Percentiles rank a stretch among this genome's conserved stretches.
Evolutionary conservation across 1,140 invertebrate species (phyloP).

Genomic region (Bicyclus anynana): DNA sequence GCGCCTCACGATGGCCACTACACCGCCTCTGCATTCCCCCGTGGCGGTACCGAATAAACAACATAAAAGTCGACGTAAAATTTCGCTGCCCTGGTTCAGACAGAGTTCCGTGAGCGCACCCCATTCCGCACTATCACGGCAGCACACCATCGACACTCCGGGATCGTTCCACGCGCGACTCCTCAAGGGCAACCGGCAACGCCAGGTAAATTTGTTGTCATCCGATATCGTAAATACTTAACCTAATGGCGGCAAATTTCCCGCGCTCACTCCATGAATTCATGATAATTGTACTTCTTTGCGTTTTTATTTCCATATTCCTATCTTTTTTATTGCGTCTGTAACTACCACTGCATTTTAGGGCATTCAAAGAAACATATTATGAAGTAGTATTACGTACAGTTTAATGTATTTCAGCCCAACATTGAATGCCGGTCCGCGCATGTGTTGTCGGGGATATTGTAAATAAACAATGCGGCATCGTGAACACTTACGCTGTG

Average conservation of each 20-base stretch:
- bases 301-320: not conserved
- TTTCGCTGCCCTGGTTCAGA: conserved; percentile 92
- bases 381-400: not conserved
- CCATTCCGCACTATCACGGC: conserved; percentile 85
- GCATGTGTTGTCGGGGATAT: conserved; percentile 11
- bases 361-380: not conserved
- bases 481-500: not conserved
- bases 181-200: conserved; percentile 66
- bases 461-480: conserved; percentile 20
- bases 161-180: conserved; percentile 86
- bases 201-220: conserved; percentile 52
- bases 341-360: not conserved
- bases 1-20: conserved; percentile 68
- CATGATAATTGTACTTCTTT: not conserved
- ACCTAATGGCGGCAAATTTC: not conserved
- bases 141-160: conserved; percentile 94
- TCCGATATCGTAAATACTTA: not conserved
- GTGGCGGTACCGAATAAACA: conserved; percentile 67
- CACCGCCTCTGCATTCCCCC: conserved; percentile 73
- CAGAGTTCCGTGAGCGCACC: conserved; percentile 84
- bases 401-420: conserved; percentile 12
- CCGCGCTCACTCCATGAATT: not conserved
- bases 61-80: conserved; percentile 88
- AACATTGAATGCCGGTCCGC: conserved; percentile 4
- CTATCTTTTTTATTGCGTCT: not conserved